Evolutionary conservation across 2,113 vertebrate genomes (phyloP).

Genomic region (Manacus vitellinus): DNA sequence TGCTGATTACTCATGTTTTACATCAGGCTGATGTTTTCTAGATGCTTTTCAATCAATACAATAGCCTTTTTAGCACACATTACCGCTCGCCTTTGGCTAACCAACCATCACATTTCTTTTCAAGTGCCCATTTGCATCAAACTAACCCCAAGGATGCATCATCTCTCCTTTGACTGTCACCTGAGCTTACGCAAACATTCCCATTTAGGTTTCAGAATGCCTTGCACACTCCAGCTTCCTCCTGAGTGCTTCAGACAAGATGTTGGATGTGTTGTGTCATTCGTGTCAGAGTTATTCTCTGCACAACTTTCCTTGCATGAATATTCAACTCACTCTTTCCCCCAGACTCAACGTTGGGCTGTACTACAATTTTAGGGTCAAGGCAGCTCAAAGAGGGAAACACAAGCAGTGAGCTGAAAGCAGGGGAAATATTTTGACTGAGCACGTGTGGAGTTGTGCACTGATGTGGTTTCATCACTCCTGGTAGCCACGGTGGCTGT

Average conservation of each 20-base stretch:
- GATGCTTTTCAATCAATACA: conserved; percentile 56
- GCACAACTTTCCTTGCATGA: not conserved
- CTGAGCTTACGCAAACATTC: not conserved
- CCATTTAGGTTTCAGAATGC: conserved; percentile 14
- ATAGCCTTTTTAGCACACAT: conserved; percentile 47
- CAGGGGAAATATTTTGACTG: not conserved
- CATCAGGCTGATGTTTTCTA: conserved; percentile 50
- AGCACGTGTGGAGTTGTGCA: accelerated
- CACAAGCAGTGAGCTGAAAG: not conserved
- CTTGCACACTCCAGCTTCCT: not conserved
- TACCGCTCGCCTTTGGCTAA: not conserved
- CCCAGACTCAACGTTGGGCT: not conserved
- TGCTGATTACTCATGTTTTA: conserved; percentile 54
- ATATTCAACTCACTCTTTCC: not conserved
- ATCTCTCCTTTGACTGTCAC: conserved; percentile 2
- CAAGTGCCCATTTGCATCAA: conserved; percentile 51
- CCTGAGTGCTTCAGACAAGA: conserved; percentile 5
- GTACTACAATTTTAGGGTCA: not conserved
- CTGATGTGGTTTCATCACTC: not conserved
- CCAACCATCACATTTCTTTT: conserved; percentile 43
- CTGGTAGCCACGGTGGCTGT: accelerated
- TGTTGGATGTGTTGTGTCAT: conserved; percentile 26
- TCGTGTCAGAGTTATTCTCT: not conserved
- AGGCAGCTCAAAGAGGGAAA: not conserved
- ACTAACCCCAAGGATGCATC: conserved; percentile 15